phyloP scores from a whole-genome alignment of 2,797 vertebrate species.

The Clarias platycephalus region DNA sequence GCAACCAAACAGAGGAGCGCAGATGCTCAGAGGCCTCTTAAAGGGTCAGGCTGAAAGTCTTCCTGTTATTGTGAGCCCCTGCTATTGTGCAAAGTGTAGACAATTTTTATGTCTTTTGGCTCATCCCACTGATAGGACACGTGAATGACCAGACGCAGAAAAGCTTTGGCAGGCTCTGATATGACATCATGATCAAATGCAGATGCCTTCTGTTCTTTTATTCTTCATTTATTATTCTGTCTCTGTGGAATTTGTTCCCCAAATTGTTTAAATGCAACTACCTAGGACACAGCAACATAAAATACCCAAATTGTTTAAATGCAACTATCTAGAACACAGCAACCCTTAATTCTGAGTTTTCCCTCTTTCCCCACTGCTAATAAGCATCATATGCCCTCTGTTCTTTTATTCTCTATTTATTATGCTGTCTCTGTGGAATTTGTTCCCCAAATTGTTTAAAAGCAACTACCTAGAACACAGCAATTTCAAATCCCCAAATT shows the following conservation, averaged over 20 bases:
- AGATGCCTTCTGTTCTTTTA: constrained; percentile 53
- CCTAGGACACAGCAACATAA: background rate
- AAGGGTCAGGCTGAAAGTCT: constrained; percentile 59
- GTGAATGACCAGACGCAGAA: constrained; percentile 37
- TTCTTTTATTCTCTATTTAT: constrained; percentile 52
- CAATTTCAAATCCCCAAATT: background rate
- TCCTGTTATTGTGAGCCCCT: constrained; percentile 71
- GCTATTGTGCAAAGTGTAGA: constrained; percentile 60
- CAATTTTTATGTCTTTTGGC: constrained; percentile 67
- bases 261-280: constrained; percentile 4
- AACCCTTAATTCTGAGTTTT: background rate
- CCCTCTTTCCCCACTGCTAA: background rate
- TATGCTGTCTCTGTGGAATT: constrained; percentile 19
- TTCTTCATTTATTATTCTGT: constrained; percentile 40
- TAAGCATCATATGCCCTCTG: constrained; percentile 17
- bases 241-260: constrained; percentile 3
- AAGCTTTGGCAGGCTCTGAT: constrained; percentile 53
- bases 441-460: constrained; percentile 2
- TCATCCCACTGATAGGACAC: constrained; percentile 48
- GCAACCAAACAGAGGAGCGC: constrained; percentile 55
- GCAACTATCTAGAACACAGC: too few species aligned
- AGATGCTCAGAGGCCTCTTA: constrained; percentile 59
- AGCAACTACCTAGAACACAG: background rate
- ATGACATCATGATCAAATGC: constrained; percentile 56
- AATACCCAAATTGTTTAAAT: too few species aligned